Conservation (phyloP, 2,797 vertebrate genomes). For the Hippoglossus hippoglossus region DNA sequence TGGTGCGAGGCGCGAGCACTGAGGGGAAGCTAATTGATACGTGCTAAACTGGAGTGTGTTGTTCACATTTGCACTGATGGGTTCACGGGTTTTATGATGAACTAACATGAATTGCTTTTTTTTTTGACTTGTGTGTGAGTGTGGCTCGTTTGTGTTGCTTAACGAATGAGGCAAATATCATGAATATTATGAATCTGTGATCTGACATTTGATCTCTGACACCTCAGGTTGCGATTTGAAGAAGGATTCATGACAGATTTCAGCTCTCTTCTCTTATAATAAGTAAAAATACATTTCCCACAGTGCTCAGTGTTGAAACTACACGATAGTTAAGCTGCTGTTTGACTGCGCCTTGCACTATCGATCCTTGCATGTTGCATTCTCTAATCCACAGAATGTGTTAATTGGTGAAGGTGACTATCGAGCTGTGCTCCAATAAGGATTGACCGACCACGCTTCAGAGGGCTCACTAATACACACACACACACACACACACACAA, state of each 20-base stretch:
- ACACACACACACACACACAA: slow-evolving; percentile 6
- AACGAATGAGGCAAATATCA: slow-evolving; percentile 1
- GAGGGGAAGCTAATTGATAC: slow-evolving; percentile 47
- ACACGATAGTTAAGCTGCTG: not conserved
- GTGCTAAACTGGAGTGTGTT: slow-evolving; percentile 14
- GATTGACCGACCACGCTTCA: slow-evolving; percentile 21
- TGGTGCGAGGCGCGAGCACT: slow-evolving; percentile 31
- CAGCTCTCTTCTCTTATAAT: slow-evolving; percentile 1
- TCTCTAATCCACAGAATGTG: slow-evolving; percentile 39
- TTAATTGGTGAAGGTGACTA: slow-evolving; percentile 55
- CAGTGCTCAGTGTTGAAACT: slow-evolving; percentile 6
- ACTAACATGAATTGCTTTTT: slow-evolving; percentile 29
- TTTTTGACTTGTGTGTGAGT: slow-evolving; percentile 14
- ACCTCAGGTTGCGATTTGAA: slow-evolving; percentile 3
- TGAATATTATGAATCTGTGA: slow-evolving; percentile 4
- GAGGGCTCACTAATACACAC: slow-evolving; percentile 11
- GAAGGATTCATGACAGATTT: slow-evolving; percentile 3
- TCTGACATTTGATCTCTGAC: slow-evolving; percentile 30
- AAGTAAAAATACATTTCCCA: slow-evolving; percentile 16
- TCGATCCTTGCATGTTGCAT: slow-evolving; percentile 30
- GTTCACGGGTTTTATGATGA: slow-evolving; percentile 28
- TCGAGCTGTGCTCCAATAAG: slow-evolving; percentile 46
- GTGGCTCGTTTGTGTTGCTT: slow-evolving; percentile 13
- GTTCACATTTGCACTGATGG: slow-evolving; percentile 2
- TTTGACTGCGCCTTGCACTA: not conserved